Evolutionary conservation across 2,113 vertebrate genomes (phyloP).

Genomic region (Apteryx owenii): DNA sequence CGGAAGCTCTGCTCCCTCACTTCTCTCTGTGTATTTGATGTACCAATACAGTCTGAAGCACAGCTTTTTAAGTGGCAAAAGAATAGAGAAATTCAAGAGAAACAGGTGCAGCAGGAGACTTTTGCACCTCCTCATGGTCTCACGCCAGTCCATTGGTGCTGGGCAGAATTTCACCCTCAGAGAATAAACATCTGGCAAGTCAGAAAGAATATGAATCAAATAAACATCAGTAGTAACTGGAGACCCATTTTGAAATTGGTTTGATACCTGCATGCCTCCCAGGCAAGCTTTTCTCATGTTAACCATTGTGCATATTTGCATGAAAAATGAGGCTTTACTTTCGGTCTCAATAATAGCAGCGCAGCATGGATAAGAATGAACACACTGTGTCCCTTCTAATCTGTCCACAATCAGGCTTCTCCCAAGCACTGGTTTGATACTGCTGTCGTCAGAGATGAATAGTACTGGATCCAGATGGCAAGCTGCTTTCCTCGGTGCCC

Average conservation of each 20-base stretch:
- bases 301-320: constrained; percentile 61
- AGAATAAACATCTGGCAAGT: constrained; percentile 1
- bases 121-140: not conserved
- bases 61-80: not conserved
- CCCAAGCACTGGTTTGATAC: not conserved
- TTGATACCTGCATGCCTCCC: constrained; percentile 47
- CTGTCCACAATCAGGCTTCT: constrained; percentile 34
- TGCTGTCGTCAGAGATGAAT: not conserved
- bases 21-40: not conserved
- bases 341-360: constrained; percentile 1
- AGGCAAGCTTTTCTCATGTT: constrained; percentile 47
- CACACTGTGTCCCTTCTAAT: constrained; percentile 29
- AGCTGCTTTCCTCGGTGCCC: not conserved
- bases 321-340: constrained; percentile 64
- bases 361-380: not conserved
- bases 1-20: not conserved
- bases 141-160: accelerated
- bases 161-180: not conserved
- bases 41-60: not conserved
- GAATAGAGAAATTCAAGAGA: not conserved
- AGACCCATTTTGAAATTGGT: constrained; percentile 4
- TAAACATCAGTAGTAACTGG: constrained; percentile 26
- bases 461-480: constrained; percentile 19
- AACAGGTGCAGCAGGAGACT: constrained; percentile 7
- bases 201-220: constrained; percentile 34